Evolutionary conservation across 1,140 invertebrate genomes (phyloP).

Genomic region (Parapsyche elsis): DNA sequence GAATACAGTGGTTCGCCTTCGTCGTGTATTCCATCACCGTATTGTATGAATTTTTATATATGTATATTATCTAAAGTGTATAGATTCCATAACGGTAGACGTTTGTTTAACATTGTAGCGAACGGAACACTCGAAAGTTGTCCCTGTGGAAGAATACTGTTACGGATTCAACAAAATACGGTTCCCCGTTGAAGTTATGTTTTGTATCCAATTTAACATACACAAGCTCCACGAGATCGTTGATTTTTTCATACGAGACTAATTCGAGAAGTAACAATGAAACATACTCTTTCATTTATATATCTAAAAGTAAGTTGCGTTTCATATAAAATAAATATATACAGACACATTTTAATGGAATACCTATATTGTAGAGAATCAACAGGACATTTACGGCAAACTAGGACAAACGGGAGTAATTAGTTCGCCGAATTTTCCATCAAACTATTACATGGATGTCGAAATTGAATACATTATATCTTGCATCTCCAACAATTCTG

Average conservation of each 20-base stretch:
- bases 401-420: slow-evolving; percentile 58
- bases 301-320: slow-evolving; percentile 42
- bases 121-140: slow-evolving; percentile 32
- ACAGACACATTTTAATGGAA: not conserved
- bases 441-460: slow-evolving; percentile 73
- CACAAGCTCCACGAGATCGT: slow-evolving; percentile 42
- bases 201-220: slow-evolving; percentile 22
- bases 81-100: slow-evolving; percentile 6
- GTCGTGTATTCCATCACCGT: slow-evolving; percentile 3
- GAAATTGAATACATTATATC: slow-evolving; percentile 72
- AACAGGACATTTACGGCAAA: slow-evolving; percentile 67
- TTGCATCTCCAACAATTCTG: slow-evolving; percentile 60
- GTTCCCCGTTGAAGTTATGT: slow-evolving; percentile 27
- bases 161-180: slow-evolving; percentile 43
- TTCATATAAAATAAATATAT: slow-evolving; percentile 1
- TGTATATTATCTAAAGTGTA: slow-evolving; percentile 4
- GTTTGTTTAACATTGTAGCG: slow-evolving; percentile 34
- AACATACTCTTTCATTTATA: slow-evolving; percentile 39
- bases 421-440: slow-evolving; percentile 73
- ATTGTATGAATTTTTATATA: not conserved
- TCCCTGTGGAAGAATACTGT: slow-evolving; percentile 44
- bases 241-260: slow-evolving; percentile 41
- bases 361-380: slow-evolving; percentile 67
- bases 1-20: slow-evolving; percentile 38
- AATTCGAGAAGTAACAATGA: slow-evolving; percentile 31